A percentile compares a stretch with the other conserved stretches of the same genome.
Conservation (phyloP, 2,888 invertebrate species). For the Thelaira solivaga region DNA sequence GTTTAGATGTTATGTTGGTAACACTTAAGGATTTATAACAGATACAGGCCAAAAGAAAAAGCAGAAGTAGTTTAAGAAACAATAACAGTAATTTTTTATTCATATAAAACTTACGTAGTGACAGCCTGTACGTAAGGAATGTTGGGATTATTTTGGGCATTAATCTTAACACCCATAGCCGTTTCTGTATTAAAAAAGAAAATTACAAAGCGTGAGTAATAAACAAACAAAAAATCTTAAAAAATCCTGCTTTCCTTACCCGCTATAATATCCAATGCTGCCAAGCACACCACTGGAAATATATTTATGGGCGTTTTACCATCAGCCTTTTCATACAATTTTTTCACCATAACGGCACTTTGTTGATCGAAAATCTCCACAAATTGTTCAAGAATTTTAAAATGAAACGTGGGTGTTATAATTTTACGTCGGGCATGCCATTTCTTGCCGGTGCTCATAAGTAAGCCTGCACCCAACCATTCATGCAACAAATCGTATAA, state of each 20-base stretch:
- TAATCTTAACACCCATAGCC: conserved; percentile 72
- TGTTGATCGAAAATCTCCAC: conserved; percentile 84
- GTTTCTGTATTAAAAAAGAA: conserved; percentile 67
- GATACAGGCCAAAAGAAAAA: neutral
- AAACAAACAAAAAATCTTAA: no score
- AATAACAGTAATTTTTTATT: no score
- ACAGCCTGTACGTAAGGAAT: conserved; percentile 85
- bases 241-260: conserved; percentile 63
- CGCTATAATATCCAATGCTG: conserved; percentile 80
- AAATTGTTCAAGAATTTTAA: conserved; percentile 83
- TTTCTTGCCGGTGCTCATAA: conserved; percentile 76
- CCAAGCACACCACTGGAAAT: conserved; percentile 81
- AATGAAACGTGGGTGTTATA: conserved; percentile 78
- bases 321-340: conserved; percentile 78
- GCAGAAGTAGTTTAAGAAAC: no score
- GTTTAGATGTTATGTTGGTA: conserved; percentile 67
- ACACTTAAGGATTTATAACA: conserved; percentile 62
- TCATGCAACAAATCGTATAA: conserved; percentile 69
- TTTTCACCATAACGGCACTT: conserved; percentile 79
- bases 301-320: conserved; percentile 78
- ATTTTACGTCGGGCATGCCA: conserved; percentile 85
- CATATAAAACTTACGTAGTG: conserved; percentile 80
- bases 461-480: conserved; percentile 74
- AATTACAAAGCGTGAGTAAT: no score
- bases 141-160: conserved; percentile 80